Base-by-base conservation (phyloP, 2,113 vertebrate species). In the Empidonax alnorum region DNA sequence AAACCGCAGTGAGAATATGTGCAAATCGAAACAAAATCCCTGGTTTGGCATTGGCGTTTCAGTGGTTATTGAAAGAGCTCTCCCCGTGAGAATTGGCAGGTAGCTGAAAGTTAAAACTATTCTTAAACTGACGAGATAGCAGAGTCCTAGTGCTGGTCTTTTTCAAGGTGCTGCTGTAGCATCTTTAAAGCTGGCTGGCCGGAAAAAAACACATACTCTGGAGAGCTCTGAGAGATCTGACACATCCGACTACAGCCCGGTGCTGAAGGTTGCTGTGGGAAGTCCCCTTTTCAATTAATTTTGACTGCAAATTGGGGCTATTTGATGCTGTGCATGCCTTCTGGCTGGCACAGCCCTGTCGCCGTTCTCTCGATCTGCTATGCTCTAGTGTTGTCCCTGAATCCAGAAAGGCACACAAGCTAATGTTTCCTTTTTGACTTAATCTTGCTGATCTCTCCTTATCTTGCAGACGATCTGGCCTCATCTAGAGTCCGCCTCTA, bases 401-500 rank as follows among this genome's bases (percentile, higher is more conserved):
- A 39, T 84, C 90, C 95, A 72, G 85, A 75, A 62, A 79, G 83
- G 92, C 88, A 77, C 90, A 80, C 41, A 47, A 87, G 94, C 87
- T 92, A 93, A 96, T 3, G 3, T 94, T 96, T 95, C 96, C 90
- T 93, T 93, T 92, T 91, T 89, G 83, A 95, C 72, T 96, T 98
- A 97, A 98, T 84, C 90, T 96, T 93, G 86, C 92, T 91, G 82
- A 90, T 94, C 94, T 97, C 94, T 33, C 90, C 94, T 94, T 98
- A 89, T 98, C 96, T 97, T 87, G 85, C 98, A 99, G 99, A 99
- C 98, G 99, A 99, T 84, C 96, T 97, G 63, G 97, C 98, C 44
- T 97, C 98, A 68, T 98, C 99, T 86, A 99, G 98, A 96, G 98
- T 99, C 53, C 98, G 98, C 78, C 98, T 99, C 88, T 99, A 98